Base-by-base conservation (phyloP, 2,888 invertebrate species). In the Tenthredo livida region DNA sequence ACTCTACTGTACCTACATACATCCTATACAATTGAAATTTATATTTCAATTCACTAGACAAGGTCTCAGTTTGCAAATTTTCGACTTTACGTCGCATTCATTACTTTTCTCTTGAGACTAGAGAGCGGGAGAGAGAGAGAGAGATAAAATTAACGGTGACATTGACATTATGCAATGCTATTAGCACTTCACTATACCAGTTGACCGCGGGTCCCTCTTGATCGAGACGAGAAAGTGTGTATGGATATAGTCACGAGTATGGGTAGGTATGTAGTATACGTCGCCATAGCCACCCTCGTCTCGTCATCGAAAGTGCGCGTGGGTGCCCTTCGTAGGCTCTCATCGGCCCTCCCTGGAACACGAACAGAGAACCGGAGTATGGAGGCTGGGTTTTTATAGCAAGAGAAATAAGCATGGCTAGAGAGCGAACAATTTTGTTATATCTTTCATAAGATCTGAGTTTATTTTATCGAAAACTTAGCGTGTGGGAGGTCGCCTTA, bases 251-350 rank as follows among this genome's bases (percentile, higher is more conserved):
- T 15, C 25, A 67, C 12, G 37, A 43, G 72, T 29, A 77, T 21
- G n/a, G 17, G 17, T 54, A 17, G n/a, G 37, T 78, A 78, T 29
- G 25, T 29, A 54, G 58, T 40, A 50, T 10, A 37, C 21, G 25
- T 40, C 25, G 43, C 37, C 58, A 58, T 61, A 33, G 78, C 37
- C 78, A 80, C 78, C 78, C 78, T 80, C 61, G 43, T 58, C 33
- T 58, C 80, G 37, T 80, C 33, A 61, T 61, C 80, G 80, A 58
- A 80, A 80, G 80, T 80, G 58, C 58, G 80, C 80, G 80, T 80
- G 80, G 80, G 80, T 80, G 80, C 80, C 80, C 80, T 80, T 80
- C 58, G 77, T 67, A 67, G 33, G 77, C 77, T 54, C 77, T 77
- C 50, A 54, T 77, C 47, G 33, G n/a, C 77, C 50, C 73, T 73